Base-by-base conservation (phyloP, 2,888 invertebrate genomes). In the Microctonus aethiopoides region DNA sequence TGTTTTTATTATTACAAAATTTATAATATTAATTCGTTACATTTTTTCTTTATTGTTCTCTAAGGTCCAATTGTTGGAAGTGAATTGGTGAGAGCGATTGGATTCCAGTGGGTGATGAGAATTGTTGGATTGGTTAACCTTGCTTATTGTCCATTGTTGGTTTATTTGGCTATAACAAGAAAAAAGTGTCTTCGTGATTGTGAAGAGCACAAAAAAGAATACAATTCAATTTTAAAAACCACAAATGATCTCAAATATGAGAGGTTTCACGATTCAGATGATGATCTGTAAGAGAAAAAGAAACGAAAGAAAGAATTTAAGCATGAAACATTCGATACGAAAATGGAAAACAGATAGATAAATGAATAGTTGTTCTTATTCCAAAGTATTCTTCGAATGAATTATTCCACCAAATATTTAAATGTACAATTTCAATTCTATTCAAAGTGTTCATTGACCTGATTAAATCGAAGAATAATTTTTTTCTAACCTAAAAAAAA, bases 61-160 rank as follows among this genome's bases (percentile, higher is more conserved):
- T 11, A 78, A 92, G 95, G 94, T 67, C 95, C 95, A 0, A 88
- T 94, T 54, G 82, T 93, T 60, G 94, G 93, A 22, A 93, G 94
- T 1, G 91, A 92, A 79, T 84, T 93, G 73, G 92, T 93, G 0
- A 90, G 91, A 76, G 83, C 88, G 11, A 87, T 94, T 54, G 94
- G 94, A 41, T 94, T 94, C 83, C 89, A 90, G 24, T 93, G 93
- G 92, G 87, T 94, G 11, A 93, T 95, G 89, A 88, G 93, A 73
- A 87, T 90, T 22, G 89, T 94, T 34, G 94, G 94, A 0, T 84
- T 92, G 26, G 80, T 91, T 13, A 94, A 94, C 84, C 84, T 94
- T 22, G 78, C 90, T 10, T 93, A 92, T 83, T 91, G 92, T 73
- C 93, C 94, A 0, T 81, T 93, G 41, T 86, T 94, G 69, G 84